Evolutionary conservation across 2,888 invertebrate species (phyloP).

Genomic region (Tachina grossa): DNA sequence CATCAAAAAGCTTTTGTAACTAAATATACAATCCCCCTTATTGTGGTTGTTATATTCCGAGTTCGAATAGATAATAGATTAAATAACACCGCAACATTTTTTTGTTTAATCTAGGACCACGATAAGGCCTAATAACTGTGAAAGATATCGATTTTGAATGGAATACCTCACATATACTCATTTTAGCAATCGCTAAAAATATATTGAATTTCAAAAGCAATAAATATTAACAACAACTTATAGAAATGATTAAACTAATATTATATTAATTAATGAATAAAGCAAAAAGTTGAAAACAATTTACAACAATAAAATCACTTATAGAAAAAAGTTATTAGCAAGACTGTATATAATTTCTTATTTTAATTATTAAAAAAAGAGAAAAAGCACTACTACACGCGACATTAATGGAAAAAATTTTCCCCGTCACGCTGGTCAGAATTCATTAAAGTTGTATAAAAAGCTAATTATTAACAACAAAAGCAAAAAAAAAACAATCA

Average conservation of each 20-base stretch:
- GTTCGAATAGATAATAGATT: too few relatives aligned
- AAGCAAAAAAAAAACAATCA: not conserved
- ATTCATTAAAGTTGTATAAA: slow-evolving; percentile 42
- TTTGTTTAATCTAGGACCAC: too few relatives aligned
- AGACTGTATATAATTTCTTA: not conserved
- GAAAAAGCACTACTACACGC: not conserved
- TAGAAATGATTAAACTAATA: not conserved
- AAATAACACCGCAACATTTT: too few relatives aligned
- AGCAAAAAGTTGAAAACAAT: not conserved
- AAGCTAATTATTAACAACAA: slow-evolving; percentile 42
- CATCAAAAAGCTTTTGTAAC: too few relatives aligned
- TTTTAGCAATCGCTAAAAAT: not conserved
- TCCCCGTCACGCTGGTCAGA: slow-evolving; percentile 19
- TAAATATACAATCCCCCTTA: too few relatives aligned
- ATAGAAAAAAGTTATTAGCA: not conserved
- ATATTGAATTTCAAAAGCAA: slow-evolving; percentile 20
- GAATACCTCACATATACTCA: not conserved
- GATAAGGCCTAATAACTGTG: too few relatives aligned
- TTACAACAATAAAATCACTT: not conserved
- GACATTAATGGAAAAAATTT: slow-evolving; percentile 36
- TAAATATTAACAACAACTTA: slow-evolving; percentile 24
- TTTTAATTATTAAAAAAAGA: not conserved
- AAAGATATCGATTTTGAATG: too few relatives aligned
- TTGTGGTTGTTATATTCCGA: too few relatives aligned
- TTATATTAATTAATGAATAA: slow-evolving; percentile 4